Evolutionary conservation across 2,888 invertebrate genomes (phyloP), one percentile per base, ranked within the genome.

Genomic region (Punctoribates punctum): DNA sequence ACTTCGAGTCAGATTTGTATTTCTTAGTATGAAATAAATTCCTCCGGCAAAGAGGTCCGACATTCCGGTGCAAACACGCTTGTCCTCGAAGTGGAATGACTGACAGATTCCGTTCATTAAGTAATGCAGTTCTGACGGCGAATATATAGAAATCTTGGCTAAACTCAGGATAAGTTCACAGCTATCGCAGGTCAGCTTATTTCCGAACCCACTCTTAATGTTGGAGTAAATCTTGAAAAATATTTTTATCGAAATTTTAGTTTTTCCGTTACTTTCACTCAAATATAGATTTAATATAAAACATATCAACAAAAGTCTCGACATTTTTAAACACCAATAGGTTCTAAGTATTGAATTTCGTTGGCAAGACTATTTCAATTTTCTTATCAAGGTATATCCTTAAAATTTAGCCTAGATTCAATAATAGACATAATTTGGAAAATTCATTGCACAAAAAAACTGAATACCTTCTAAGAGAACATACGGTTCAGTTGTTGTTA

Each of bases 21-120:
- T 60, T 15, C 34, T 38, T 25, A 77, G 23, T 23, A 77, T 74
- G 46, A 46, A 77, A 20, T 62, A 51, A 25, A 77, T 54, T 51
- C 74, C 20, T 20, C 29, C 48, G 17, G 74, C 29, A 29, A 48
- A 77, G 13, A 74, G 29, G 25, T 77, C 27, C 2, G 65, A 25
- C 25, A 77, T 17, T 27, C 77, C 77, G 2, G n/a, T 8, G 38
- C 77, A 77, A 27, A 77, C 74, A 13, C 54, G 48, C 4, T 20
- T 25, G 57, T 73, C 65, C 54, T 77, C 74, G 20, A 72, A 62
- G 2, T 62, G 27, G 6, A 74, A 74, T 34, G 77, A 25, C 11
- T 74, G 23, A 42, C 77, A 77, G 20, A 74, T 48, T 6, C 20
- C 42, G 3, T 5, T 20, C 23, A 46, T 9, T 15, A 70, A 4